Base-by-base conservation (phyloP, 1,140 invertebrate species). In the Mya arenaria region DNA sequence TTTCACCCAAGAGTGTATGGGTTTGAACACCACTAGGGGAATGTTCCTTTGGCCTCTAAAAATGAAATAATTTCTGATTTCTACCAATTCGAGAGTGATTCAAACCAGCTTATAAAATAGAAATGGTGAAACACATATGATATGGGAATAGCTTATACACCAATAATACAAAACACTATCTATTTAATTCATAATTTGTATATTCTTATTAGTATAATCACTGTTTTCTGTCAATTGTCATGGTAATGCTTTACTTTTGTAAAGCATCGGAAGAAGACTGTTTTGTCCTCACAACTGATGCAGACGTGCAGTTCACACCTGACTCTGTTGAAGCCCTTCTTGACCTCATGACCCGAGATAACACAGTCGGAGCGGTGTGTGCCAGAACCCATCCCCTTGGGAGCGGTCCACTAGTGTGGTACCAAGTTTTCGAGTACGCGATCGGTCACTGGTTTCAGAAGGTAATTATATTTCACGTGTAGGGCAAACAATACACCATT, bases 371-470 rank as follows among this genome's bases (percentile, higher is more conserved):
- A 34, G 90, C 91, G 10, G 91, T 91, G 4, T 91, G 91, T 80
- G 89, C 91, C 15, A 79, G 91, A 44, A 92, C 90, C n/a, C 87
- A 90, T 73, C 91, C 91, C 13, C 85, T 90, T 37, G 91, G 91
- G 15, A 77, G 62, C 34, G 90, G 90, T 0, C 90, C 90, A 3
- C 37, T 91, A 0, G 87, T 89, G 1, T 91, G 90, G 90, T 92
- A 90, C 74, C 90, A 92, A 68, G 81, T 86, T 32, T 92, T 92
- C 69, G 91, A 92, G 62, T 92, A 92, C 55, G 91, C 91, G 4
- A 87, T 92, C 55, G 90, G 89, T 13, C 91, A 92, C 84, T 92
- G 91, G 90, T 89, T 92, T 81, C 91, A 92, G 83, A 92, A 92
- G 86, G 91, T 91, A 41, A 48, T 19, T 19, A 48, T n/a, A n/a